Base-by-base conservation (phyloP, 2,797 vertebrate genomes). In the Arnoldichthys spilopterus region DNA sequence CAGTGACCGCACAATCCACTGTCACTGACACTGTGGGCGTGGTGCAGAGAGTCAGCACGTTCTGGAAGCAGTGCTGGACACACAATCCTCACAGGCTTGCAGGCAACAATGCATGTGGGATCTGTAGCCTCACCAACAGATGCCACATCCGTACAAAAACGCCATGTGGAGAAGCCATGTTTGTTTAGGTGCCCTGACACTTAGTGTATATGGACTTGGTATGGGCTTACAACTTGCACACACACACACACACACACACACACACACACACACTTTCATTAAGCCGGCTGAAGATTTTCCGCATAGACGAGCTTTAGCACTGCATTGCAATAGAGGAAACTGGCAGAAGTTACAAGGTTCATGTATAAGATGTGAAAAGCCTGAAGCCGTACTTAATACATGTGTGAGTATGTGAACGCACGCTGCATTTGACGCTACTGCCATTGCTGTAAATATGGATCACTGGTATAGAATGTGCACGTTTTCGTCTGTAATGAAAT, bases 1-100 rank as follows among this genome's bases (percentile, higher is more conserved):
- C 22, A 43, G 45, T 54, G 68, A 43, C 34, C 51, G 64, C 58
- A 71, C 80, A 62, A 70, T 72, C 66, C 59, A 16, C 74, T 32
- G 51, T 28, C 58, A 54, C 37, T 61, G 16, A 59, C 54, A 68
- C 40, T n/a, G 24, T 68, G 75, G 40, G 20, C 26, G 12, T n/a
- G 45, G 22, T 80, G 75, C 32, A n/a, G 15, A 58, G 43, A 56
- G 43, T 76, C 59, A 67, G 32, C 58, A 63, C 22, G 37, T 78
- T 80, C 54, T 43, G 51, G 24, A 37, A 67, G n/a, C 2, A 66
- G 24, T 12, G 45, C 69, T 58, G 2, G 47, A 72, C 7, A 40
- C 24, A 56, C 1, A 26, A 37, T 40, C 49, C 62, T 45, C 5
- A 1, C 28, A 18, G 26, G 6, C 12, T 67, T 7, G 16, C 24